Conservation (phyloP, 2,888 invertebrate genomes). For the Meiosimyza platycephala region DNA sequence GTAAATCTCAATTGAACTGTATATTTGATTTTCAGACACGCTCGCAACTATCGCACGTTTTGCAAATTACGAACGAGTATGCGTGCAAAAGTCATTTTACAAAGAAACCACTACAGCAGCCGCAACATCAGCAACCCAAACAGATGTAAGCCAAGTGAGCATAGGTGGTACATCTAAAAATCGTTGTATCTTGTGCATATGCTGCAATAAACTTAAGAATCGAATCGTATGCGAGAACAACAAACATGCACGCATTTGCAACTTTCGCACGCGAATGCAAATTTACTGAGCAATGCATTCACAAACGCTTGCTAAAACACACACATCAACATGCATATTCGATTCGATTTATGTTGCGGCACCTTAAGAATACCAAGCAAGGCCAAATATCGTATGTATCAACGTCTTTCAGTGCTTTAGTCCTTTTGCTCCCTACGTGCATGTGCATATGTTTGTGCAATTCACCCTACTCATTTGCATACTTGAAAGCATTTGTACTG, state of each 20-base stretch:
- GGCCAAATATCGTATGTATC: constrained; percentile 8
- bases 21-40: constrained; percentile 6
- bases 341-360: neutral
- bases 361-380: constrained; percentile 15
- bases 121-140: constrained; percentile 2
- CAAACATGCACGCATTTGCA: constrained; percentile 17
- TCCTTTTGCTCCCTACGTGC: too few relatives aligned
- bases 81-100: too few relatives aligned
- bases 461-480: constrained; percentile 25
- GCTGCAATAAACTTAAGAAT: neutral
- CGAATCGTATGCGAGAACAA: constrained; percentile 4
- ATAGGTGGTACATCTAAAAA: too few relatives aligned
- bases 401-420: too few relatives aligned
- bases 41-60: constrained; percentile 11
- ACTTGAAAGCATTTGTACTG: constrained; percentile 22
- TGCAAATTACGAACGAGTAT: neutral
- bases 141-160: neutral
- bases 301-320: neutral
- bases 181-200: too few relatives aligned
- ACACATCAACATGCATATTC: neutral
- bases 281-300: neutral
- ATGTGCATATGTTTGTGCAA: too few relatives aligned
- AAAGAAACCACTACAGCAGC: neutral
- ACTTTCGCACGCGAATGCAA: constrained; percentile 26
- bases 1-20: neutral